Percentiles rank a stretch among this genome's conserved stretches.
phyloP scores from a whole-genome alignment of 2,113 vertebrate species.

The Cyprinodon brontotheroides region DNA sequence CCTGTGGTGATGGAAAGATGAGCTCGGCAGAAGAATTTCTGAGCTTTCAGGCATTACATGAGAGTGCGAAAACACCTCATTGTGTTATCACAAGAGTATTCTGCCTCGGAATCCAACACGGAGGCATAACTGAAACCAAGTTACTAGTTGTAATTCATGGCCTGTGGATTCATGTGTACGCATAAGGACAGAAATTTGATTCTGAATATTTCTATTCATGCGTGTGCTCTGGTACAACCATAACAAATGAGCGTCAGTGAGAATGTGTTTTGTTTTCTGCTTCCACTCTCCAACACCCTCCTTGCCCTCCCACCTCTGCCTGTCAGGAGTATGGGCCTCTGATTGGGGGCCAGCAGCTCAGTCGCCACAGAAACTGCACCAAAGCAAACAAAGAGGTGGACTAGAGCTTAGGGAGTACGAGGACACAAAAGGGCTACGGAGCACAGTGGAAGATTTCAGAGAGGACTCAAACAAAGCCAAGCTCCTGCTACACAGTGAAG shows the following conservation, averaged over 20 bases:
- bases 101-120: conserved; percentile 67
- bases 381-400: conserved; percentile 83
- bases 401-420: conserved; percentile 70
- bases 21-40: conserved; percentile 31
- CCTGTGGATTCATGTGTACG: conserved; percentile 41
- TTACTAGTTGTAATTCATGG: conserved; percentile 69
- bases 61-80: conserved; percentile 45
- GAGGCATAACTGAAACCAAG: conserved; percentile 36
- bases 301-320: conserved; percentile 35
- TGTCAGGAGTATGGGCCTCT: conserved; percentile 74
- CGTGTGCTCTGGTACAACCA: conserved; percentile 15
- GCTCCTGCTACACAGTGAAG: conserved; percentile 18
- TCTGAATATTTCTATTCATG: conserved; percentile 8
- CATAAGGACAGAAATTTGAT: not conserved
- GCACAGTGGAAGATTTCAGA: conserved; percentile 70
- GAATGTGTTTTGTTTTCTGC: conserved; percentile 9
- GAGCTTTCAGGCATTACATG: conserved; percentile 33
- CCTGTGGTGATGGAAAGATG: conserved; percentile 26
- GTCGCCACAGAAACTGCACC: conserved; percentile 80
- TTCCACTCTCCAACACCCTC: conserved; percentile 10
- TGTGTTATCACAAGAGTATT: conserved; percentile 68
- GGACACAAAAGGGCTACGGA: conserved; percentile 77
- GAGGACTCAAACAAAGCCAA: conserved; percentile 59
- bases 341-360: conserved; percentile 74
- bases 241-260: conserved; percentile 23